A percentile compares a stretch with the other conserved stretches of the same genome.
phyloP scores from a whole-genome alignment of 2,888 invertebrate species.

The Rhagium mordax region DNA sequence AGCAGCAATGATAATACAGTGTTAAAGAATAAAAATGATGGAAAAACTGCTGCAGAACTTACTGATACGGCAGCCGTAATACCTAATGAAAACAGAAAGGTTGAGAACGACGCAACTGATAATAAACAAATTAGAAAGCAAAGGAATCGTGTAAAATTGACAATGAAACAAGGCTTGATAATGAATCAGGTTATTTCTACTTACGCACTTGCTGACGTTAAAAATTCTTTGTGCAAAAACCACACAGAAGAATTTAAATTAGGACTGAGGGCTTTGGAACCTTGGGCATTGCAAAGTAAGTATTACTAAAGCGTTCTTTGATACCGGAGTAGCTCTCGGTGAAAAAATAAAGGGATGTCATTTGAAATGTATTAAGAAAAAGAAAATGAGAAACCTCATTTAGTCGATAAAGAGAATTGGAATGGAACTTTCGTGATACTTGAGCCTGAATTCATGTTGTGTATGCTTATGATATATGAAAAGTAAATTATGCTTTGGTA shows the following conservation, averaged over 20 bases:
- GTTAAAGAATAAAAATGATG: slow-evolving; percentile 34
- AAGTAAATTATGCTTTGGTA: not conserved
- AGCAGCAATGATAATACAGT: not conserved
- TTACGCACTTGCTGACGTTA: slow-evolving; percentile 56
- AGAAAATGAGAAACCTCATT: not conserved
- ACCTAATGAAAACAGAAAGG: not conserved
- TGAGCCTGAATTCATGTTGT: not conserved
- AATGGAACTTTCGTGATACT: not conserved
- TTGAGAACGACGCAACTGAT: not conserved
- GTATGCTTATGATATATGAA: not conserved
- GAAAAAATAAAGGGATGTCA: not conserved
- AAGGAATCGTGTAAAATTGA: slow-evolving; percentile 55
- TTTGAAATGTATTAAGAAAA: not conserved
- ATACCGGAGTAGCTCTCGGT: not conserved
- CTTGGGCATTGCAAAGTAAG: slow-evolving; percentile 65
- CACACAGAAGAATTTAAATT: slow-evolving; percentile 60
- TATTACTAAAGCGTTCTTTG: slow-evolving; percentile 23
- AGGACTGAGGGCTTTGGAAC: slow-evolving; percentile 60
- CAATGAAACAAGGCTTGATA: slow-evolving; percentile 61
- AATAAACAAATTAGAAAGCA: not conserved
- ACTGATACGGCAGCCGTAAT: not conserved
- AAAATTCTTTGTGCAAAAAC: slow-evolving; percentile 57
- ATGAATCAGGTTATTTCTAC: slow-evolving; percentile 63
- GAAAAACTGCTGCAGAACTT: slow-evolving; percentile 38
- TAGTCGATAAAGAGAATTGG: not conserved